A percentile compares a stretch with the other conserved stretches of the same genome.
These are phyloP conservation scores for Isotomurus palustris DNA, from an alignment of 2,888 invertebrate species.

Conservation along the genomic window DNA sequence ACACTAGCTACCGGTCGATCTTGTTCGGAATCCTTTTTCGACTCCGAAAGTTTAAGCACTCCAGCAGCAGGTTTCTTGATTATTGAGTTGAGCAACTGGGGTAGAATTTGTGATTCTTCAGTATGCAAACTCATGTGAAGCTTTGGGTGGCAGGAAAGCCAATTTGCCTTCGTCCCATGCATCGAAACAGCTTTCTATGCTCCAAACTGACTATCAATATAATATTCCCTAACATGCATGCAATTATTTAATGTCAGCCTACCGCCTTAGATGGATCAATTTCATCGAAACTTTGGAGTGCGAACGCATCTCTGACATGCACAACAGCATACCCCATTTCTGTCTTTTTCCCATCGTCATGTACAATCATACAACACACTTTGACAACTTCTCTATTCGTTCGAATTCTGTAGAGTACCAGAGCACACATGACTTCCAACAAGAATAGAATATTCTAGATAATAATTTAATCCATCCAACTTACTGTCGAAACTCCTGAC, in stretches of 20 bases:
- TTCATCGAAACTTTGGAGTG: constrained; percentile 7
- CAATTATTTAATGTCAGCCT: constrained; percentile 1
- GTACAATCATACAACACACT: constrained; percentile 16
- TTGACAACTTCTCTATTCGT: constrained; percentile 18
- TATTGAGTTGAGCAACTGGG: background rate
- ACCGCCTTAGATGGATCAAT: constrained; percentile 31
- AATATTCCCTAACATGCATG: background rate
- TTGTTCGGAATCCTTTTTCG: background rate
- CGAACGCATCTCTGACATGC: constrained; percentile 31
- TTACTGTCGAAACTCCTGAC: constrained; percentile 25
- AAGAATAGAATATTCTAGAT: background rate
- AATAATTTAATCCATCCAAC: background rate
- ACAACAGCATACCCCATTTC: constrained; percentile 30
- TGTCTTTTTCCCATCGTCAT: constrained; percentile 3
- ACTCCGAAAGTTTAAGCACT: background rate
- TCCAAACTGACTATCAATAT: background rate
- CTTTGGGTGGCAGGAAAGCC: constrained; percentile 20
- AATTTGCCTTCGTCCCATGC: constrained; percentile 27
- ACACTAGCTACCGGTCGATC: background rate
- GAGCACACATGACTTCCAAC: background rate
- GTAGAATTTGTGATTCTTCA: constrained; percentile 27
- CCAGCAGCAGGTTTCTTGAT: background rate
- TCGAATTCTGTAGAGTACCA: constrained; percentile 10
- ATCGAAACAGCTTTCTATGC: constrained; percentile 14
- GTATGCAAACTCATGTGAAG: constrained; percentile 28